Base-by-base conservation (phyloP, 2,888 invertebrate species). In the Cryptocheilus praepositus region DNA sequence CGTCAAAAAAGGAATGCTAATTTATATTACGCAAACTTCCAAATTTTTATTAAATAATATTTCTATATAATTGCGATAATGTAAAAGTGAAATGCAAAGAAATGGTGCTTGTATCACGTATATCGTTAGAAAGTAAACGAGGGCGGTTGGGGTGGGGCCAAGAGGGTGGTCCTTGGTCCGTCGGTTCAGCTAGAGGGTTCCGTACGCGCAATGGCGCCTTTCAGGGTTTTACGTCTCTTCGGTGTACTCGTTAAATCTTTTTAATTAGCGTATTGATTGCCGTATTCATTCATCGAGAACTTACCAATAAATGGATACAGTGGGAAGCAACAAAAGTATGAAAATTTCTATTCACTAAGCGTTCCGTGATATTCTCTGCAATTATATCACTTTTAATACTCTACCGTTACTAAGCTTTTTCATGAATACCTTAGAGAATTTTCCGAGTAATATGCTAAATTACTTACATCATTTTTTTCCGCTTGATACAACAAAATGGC, bases 151-250 rank as follows among this genome's bases (percentile, higher is more conserved):
- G 44, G 76, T 78, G 71, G 80, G 78, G 46, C 72, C 58, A 64
- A 70, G 44, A 28, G 70, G 78, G 74, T 80, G 71, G 80, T 64
- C 61, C 70, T 67, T 67, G 65, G 64, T 25, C 55, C 56, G 70
- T 62, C 69, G 67, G 73, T 69, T 67, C 65, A 76, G 72, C 67
- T 76, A 66, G 49, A 45, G 52, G 67, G 60, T 55, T 51, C 59
- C 63, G 59, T 59, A 67, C 44, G 58, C 60, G 72, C 55, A 76
- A 80, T 80, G 79, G 79, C 79, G 79, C 45, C 74, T 45, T 52
- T 52, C 52, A 54, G 19, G 43, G 13, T 54, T 71, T 76, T 54
- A 19, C 51, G 60, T 67, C 19, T 22, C 21, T 46, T 52, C 4
- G 56, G 61, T 66, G 19, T 44, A 46, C 46, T 53, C 54, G 53